Evolutionary conservation across 2,797 vertebrate genomes (phyloP).

Genomic region (Anas bahamensis): DNA sequence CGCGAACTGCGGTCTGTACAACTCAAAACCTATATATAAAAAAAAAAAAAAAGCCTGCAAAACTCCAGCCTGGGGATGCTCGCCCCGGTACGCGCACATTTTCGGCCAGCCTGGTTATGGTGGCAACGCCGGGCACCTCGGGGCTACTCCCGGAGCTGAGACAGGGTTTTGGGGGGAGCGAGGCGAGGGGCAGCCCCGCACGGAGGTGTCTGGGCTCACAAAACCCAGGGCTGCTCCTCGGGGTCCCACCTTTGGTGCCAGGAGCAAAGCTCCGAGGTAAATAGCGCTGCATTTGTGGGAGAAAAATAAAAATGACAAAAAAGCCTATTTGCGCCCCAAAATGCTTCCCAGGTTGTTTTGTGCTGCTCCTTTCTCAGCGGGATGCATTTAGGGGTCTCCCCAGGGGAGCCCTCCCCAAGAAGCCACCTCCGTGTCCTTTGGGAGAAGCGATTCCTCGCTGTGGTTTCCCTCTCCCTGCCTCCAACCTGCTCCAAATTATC

Average conservation of each 20-base stretch:
- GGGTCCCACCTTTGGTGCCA: not conserved
- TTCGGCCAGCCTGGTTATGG: constrained; percentile 59
- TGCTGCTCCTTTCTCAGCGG: not conserved
- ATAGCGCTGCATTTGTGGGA: not conserved
- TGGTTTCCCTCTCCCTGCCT: not conserved
- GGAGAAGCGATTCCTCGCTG: not conserved
- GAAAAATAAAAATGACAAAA: too few relatives aligned
- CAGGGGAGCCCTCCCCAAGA: not conserved
- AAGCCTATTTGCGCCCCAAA: not conserved
- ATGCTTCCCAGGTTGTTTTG: not conserved
- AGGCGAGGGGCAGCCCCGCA: not conserved
- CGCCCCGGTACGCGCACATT: not conserved
- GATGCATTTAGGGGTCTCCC: not conserved
- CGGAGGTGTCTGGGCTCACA: not conserved
- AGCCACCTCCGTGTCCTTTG: not conserved
- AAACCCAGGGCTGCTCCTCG: not conserved
- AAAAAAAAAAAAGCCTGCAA: not conserved
- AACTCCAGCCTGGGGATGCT: constrained; percentile 22
- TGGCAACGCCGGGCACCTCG: constrained; percentile 17
- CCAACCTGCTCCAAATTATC: not conserved
- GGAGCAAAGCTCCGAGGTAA: not conserved
- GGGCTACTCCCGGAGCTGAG: constrained; percentile 42
- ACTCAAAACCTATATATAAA: not conserved
- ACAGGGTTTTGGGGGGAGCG: constrained; percentile 21
- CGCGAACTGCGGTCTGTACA: constrained; percentile 43